phyloP scores from a whole-genome alignment of 2,888 invertebrate genomes.

The Balanococcus diminutus region DNA sequence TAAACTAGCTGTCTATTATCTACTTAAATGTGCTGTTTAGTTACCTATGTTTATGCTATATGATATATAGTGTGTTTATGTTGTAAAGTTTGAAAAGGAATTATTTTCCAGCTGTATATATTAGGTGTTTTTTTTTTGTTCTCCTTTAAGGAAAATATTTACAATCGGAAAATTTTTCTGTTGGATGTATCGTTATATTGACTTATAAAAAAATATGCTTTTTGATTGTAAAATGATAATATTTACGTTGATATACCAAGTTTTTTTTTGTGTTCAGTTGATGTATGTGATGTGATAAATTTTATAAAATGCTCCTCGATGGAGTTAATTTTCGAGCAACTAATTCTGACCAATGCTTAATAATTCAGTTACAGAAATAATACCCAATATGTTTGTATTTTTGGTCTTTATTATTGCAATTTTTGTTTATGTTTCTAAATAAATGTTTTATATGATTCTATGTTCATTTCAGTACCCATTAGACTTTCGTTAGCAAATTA shows the following conservation, averaged over 20 bases:
- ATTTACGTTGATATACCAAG: background rate
- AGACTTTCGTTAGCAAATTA: background rate
- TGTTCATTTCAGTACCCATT: background rate
- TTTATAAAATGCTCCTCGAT: background rate
- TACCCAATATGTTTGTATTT: background rate
- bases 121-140: background rate
- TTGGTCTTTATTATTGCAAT: slow-evolving; percentile 16
- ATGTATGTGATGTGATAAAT: slow-evolving; percentile 29
- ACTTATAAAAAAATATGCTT: background rate
- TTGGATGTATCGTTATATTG: background rate
- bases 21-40: slow-evolving; percentile 53
- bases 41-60: slow-evolving; percentile 39
- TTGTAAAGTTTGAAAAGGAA: background rate
- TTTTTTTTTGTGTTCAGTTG: slow-evolving; percentile 30
- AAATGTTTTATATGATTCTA: background rate
- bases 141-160: background rate
- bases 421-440: slow-evolving; percentile 42
- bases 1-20: slow-evolving; percentile 11
- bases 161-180: background rate
- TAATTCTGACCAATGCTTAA: slow-evolving; percentile 9
- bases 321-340: background rate
- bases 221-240: background rate
- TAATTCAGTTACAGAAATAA: background rate
- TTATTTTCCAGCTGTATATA: background rate
- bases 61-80: background rate